Evolutionary conservation across 1,140 invertebrate species (phyloP).

Genomic region (Heliconius hewitsoni): DNA sequence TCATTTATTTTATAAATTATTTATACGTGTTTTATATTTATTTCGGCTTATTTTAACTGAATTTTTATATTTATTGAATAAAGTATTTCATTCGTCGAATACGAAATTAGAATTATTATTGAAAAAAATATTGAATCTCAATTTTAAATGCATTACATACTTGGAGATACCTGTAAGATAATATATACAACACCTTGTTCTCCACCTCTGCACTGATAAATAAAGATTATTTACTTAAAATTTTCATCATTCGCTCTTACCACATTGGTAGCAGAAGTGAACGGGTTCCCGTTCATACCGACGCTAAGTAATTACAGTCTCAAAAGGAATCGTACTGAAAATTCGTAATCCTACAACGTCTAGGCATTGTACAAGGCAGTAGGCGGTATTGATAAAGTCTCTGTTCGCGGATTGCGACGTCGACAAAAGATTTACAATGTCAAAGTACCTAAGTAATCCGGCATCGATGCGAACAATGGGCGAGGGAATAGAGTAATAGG

Average conservation of each 20-base stretch:
- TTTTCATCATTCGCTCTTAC: not conserved
- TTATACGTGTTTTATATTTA: not conserved
- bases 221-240: not conserved
- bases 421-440: slow-evolving; percentile 50
- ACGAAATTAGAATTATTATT: too few species aligned
- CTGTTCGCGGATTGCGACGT: slow-evolving; percentile 30
- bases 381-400: slow-evolving; percentile 34
- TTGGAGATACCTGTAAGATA: too few species aligned
- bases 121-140: too few species aligned
- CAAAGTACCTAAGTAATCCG: slow-evolving; percentile 49
- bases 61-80: too few species aligned
- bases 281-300: not conserved
- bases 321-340: slow-evolving; percentile 35
- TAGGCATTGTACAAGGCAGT: slow-evolving; percentile 19
- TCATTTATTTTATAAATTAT: not conserved
- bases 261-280: not conserved
- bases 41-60: too few species aligned
- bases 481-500: slow-evolving; percentile 58
- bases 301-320: slow-evolving; percentile 35
- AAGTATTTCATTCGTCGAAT: too few species aligned
- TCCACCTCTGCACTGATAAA: too few species aligned
- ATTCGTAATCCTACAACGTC: slow-evolving; percentile 29
- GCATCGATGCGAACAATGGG: slow-evolving; percentile 54
- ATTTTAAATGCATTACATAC: too few species aligned
- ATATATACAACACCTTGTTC: too few species aligned